These are phyloP conservation scores for Leucophora obtusa DNA, from an alignment of 2,888 invertebrate species.

Conservation along the genomic window DNA sequence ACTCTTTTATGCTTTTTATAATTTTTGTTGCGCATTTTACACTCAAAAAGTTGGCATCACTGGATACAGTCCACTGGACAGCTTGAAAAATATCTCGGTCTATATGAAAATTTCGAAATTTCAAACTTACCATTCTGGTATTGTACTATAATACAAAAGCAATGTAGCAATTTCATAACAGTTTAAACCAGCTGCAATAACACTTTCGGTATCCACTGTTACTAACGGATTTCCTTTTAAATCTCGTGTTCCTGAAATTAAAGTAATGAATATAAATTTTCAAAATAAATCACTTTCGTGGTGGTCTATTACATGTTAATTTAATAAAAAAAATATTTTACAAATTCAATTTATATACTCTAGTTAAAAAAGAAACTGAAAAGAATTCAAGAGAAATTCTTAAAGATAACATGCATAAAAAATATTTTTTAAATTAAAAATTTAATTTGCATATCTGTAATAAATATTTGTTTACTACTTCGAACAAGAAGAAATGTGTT, in stretches of 20 bases:
- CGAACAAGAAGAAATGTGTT: constrained; percentile 18
- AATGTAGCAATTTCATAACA: constrained; percentile 85
- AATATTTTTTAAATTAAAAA: constrained; percentile 54
- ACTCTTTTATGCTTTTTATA: no score
- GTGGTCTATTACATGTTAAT: constrained; percentile 23
- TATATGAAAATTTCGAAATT: no score
- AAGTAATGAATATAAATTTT: background rate
- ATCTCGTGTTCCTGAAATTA: constrained; percentile 83
- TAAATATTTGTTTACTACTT: constrained; percentile 37
- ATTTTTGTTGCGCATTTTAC: no score
- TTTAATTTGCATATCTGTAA: constrained; percentile 60
- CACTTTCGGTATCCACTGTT: constrained; percentile 83
- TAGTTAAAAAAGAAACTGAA: background rate
- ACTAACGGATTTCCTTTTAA: constrained; percentile 83
- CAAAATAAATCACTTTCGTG: constrained; percentile 16
- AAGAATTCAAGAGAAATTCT: constrained; percentile 50
- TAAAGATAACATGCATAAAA: background rate
- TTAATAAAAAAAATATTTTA: constrained; percentile 20
- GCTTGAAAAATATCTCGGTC: no score
- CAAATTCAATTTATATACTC: constrained; percentile 16
- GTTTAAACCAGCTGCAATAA: constrained; percentile 81
- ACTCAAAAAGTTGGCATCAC: no score
- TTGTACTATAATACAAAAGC: constrained; percentile 85
- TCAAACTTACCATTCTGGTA: constrained; percentile 83
- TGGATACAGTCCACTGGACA: no score